phyloP scores from a whole-genome alignment of 2,113 vertebrate genomes.

The Xiphias gladius region DNA sequence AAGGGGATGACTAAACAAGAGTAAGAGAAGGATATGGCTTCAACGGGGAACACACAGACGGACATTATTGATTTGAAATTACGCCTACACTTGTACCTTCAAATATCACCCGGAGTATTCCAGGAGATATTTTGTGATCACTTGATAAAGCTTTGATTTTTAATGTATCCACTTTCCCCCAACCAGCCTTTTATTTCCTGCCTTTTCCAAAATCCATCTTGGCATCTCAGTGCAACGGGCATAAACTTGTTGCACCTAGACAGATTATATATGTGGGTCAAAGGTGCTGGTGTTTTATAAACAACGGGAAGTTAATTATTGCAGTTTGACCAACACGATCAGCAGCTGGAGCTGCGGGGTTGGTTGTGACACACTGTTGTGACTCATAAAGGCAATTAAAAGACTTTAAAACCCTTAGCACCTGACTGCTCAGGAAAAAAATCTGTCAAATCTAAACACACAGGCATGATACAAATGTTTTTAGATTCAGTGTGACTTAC shows the following conservation, averaged over 20 bases:
- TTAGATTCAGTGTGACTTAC: too few relatives aligned
- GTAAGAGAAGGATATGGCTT: not conserved
- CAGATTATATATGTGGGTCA: not conserved
- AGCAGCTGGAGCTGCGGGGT: too few relatives aligned
- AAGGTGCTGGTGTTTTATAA: not conserved
- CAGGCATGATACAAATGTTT: too few relatives aligned
- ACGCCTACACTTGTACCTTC: conserved; percentile 2
- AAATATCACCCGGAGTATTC: not conserved
- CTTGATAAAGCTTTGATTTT: not conserved
- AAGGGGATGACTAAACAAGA: conserved; percentile 12
- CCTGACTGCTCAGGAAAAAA: too few relatives aligned
- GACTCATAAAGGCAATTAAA: too few relatives aligned
- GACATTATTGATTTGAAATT: conserved; percentile 33
- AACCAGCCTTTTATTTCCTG: not conserved
- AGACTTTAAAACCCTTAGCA: too few relatives aligned
- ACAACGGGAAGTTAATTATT: too few relatives aligned
- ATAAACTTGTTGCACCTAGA: not conserved
- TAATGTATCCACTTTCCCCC: not conserved
- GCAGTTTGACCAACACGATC: too few relatives aligned
- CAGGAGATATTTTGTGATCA: not conserved
- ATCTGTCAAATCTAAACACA: too few relatives aligned
- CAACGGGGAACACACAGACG: conserved; percentile 22
- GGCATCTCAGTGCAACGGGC: not conserved
- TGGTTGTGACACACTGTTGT: too few relatives aligned
- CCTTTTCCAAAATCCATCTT: not conserved